Evolutionary conservation across 2,113 vertebrate genomes (phyloP), one percentile per base, ranked within the genome.

Genomic region (Tichodroma muraria): DNA sequence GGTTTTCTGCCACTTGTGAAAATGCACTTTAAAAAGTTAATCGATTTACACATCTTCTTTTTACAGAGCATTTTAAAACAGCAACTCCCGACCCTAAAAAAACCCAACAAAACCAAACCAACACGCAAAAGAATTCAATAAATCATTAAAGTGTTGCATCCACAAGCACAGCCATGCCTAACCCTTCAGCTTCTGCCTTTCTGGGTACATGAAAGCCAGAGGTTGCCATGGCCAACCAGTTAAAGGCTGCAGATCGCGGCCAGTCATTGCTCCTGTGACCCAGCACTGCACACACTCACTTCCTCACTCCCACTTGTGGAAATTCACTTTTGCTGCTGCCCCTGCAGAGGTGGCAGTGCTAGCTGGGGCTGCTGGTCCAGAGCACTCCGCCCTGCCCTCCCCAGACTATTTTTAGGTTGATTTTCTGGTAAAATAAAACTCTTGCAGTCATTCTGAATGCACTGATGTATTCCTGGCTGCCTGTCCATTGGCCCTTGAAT

Each of bases 71-170:
- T 84, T 93, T 90, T 78, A 61, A 89, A 92, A 40, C 1, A 5
- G 70, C 75, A 88, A 18, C 56, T 65, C 57, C 69, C 84, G 82
- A 68, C 65, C 69, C 33, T 53, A 37, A 80, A 82, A 87, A 15
- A 30, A 44, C 12, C 13, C 1, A 25, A 15, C 10, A 42, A 42
- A 15, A 44, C 17, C 9, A 27, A 75, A 25, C 15, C 4, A 33
- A 16, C 44, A 33, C 75, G 59, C 35, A 53, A 37, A 89, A 91
- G 23, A 87, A 57, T 87, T 85, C 73, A 61, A 89, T 82, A 91
- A 76, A 91, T 87, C 53, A 38, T 76, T 85, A 20, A 79, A 92
- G 14, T 9, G 28, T 61, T 68, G 72, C 40, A 28, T 75, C 54
- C 35, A 59, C 71, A 35, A 84, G 88, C 24, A 24, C 50, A 79